Evolutionary conservation across 2,113 vertebrate genomes (phyloP), one percentile per base, ranked within the genome.

Genomic region (Dicaeum eximium): DNA sequence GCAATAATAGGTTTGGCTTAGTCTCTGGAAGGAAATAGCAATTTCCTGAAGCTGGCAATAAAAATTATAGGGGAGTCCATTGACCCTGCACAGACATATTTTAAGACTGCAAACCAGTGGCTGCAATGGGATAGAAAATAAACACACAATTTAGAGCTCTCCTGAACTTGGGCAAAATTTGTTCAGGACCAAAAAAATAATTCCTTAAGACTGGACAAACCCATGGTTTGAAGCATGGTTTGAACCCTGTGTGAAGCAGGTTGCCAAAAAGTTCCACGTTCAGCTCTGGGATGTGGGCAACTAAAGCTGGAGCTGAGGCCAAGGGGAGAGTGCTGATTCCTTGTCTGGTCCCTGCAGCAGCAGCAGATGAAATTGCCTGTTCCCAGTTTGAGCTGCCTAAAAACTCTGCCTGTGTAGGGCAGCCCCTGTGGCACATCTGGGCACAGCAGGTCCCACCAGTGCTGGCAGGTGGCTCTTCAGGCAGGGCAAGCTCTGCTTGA

Each of bases 341-440:
- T 48, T n/a, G 24, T 58, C 25, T 71, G 57, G 13, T 57, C 45
- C 2, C 0, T 27, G 65, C 56, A 78, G 13, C 78, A 70, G 60
- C 12, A 27, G 25, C 48, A 58, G 61, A 19, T 45, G 4, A 54
- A 79, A 27, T 12, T 67, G 19, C 42, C 47, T 50, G 31, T 72
- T 31, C 53, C 51, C 10, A 2, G 4, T 24, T 0, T 11, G 80
- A 66, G 64, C 35, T 70, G 53, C 24, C 57, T 31, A 5, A 51
- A 48, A 75, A 0, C 57, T 2, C 6, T 65, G 51, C 70, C 73
- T 64, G 45, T n/a, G 30, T 11, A 13, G 58, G 58, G 15, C 79
- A 83, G 56, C 38, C 61, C 58, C 1, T 16, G 3, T 0, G 6
- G 75, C 9, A 3, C 4, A 0, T 2, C 7, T 85, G 60, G 60